Evolutionary conservation across 2,113 vertebrate genomes (phyloP), one percentile per base, ranked within the genome.

Genomic region (Naja naja): DNA sequence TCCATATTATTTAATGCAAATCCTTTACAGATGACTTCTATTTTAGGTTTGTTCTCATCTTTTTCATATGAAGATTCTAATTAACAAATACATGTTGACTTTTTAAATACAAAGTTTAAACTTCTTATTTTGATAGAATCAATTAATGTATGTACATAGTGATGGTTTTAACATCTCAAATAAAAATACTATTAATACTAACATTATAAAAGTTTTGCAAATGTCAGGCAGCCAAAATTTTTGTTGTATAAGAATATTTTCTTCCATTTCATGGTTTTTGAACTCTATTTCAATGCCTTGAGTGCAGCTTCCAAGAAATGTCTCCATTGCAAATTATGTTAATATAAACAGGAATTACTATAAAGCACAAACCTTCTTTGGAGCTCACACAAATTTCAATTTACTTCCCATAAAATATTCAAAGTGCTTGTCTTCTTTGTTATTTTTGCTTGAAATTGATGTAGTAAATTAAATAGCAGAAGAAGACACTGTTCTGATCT

Each of bases 51-150:
- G n/a, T 20, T n/a, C 55, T 93, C 12, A 20, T 22, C 74, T 22
- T 54, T 87, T 47, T 69, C 87, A 89, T 89, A 30, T 60, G 30
- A 89, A 95, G 30, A 90, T 93, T 49, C 53, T 55, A 18, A n/a
- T 2, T 94, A 45, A 45, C 91, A 81, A 93, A 87, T 0, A 0
- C 69, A 43, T 74, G 90, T 39, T 93, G 89, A 18, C 60, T 85
- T 89, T 89, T 52, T 20, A 14, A 30, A 56, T 52, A 53, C 11
- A 90, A 49, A 87, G 1, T 53, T 89, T 58, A 85, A 39, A 56
- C 7, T 18, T 89, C 43, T 16, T 47, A 20, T 93, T 94, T 85
- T 89, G 53, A 49, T 90, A 43, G 18, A 45, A 69, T 45, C 11
- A 25, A 47, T 81, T 55, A 74, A 94, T 18, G 49, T 56, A 18